Base-by-base conservation (phyloP, 2,888 invertebrate genomes). In the Metellina segmentata region DNA sequence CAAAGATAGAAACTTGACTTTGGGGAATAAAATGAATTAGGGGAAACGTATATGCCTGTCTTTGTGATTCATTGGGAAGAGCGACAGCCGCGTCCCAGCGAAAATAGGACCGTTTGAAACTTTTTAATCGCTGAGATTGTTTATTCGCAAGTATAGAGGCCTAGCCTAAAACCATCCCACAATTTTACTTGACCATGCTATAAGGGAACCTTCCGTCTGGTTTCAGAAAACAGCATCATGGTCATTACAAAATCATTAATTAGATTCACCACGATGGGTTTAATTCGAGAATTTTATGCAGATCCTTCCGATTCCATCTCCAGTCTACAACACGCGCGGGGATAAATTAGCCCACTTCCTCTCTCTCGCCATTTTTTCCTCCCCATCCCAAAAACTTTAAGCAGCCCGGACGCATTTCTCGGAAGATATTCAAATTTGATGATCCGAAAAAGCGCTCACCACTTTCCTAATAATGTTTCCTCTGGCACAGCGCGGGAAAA, bases 381-480 rank as follows among this genome's bases (percentile, higher is more conserved):
- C 61, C 11, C 61, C 61, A 16, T 16, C 61, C 61, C 61, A 61
- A 61, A 61, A 61, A 61, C 61, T 9, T 16, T 11, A 16, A 16
- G 61, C 13, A 61, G 61, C 16, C 61, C 16, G 34, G 34, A 16
- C 61, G 11, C 61, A 61, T 61, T 61, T 61, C 61, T 5, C 13
- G 61, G 9, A 61, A 61, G 61, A 61, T 61, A 61, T 61, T 61
- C 61, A 61, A 61, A 61, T 61, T 61, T 61, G 61, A 61, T 61
- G 61, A 61, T 61, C 61, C 61, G 16, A 16, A 72, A 72, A 19
- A 19, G 9, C 34, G 11, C 79, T 61, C 79, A 20, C 48, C 75
- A 85, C 69, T 77, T 89, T 83, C 89, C 70, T 89, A 89, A 82
- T 89, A 83, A 83, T 75, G 71, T 71, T 53, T 69, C 52, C 82